Evolutionary conservation across 2,888 invertebrate species (phyloP), one percentile per base, ranked within the genome.

Genomic region (Agonopterix alstromeriana): DNA sequence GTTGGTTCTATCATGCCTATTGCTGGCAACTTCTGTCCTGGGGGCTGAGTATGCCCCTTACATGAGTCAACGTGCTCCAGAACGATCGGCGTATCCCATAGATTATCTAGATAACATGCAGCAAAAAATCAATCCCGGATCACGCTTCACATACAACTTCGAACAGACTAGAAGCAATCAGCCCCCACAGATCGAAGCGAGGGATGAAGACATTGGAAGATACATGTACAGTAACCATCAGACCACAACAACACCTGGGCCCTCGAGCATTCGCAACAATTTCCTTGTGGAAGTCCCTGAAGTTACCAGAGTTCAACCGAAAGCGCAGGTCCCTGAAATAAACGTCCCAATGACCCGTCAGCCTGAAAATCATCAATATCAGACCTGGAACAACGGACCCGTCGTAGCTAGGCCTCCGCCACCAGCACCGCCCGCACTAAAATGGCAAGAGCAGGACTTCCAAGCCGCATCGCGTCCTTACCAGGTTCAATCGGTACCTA

Each of bases 201-300:
- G 70, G 56, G 67, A 73, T 42, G 76, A 76, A 54, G 63, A 68
- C 48, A 52, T 73, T 10, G 64, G 65, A 42, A 62, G 60, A 27
- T 77, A 77, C 47, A 60, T 71, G 58, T 53, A 63, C 52, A 60
- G 53, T 46, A 58, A 52, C 48, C 56, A 57, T 4, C 57, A 58
- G 12, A 53, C 54, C 35, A 56, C 65, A 11, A 48, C 56, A 11
- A 27, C 27, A 27, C 27, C 27, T 27, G 56, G 53, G 17, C 43
- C 52, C 0, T 53, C 46, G 48, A 17, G 38, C 45, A 10, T 35
- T 48, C 36, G 27, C 27, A 27, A 27, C 27, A 7, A 27, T 27
- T 27, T 27, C 27, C 27, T 27, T 27, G 27, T 27, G 5, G 5
- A 27, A 27, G 27, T 27, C 7, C 27, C 27, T 27, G 46, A 42